phyloP scores from a whole-genome alignment of 2,888 invertebrate species.

The Drosophila niveifrons region DNA sequence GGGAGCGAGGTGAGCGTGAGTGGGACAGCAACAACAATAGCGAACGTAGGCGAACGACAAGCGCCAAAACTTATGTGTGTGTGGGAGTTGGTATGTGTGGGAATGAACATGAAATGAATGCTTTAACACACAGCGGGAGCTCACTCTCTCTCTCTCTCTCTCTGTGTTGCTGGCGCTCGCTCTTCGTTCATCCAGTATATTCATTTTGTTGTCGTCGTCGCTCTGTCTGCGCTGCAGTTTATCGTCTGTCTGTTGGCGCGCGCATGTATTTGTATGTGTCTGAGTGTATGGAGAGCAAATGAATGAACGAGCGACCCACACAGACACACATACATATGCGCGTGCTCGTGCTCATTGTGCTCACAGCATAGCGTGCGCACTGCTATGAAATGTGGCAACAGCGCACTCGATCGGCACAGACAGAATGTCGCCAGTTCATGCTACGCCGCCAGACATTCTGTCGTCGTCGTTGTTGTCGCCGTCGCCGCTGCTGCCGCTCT shows the following conservation, averaged over 20 bases:
- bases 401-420: slow-evolving; percentile 92
- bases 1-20: slow-evolving; percentile 48
- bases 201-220: slow-evolving; percentile 54
- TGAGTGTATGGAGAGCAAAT: slow-evolving; percentile 25
- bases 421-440: slow-evolving; percentile 96
- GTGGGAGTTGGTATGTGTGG: slow-evolving; percentile 52
- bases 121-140: slow-evolving; percentile 8
- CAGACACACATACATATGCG: slow-evolving; percentile 20
- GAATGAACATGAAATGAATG: slow-evolving; percentile 67
- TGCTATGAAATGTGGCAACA: slow-evolving; percentile 87
- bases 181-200: slow-evolving; percentile 37
- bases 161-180: slow-evolving; percentile 28
- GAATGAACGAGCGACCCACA: slow-evolving; percentile 14
- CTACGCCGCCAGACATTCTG: slow-evolving; percentile 91
- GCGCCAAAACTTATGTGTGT: slow-evolving; percentile 48
- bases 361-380: slow-evolving; percentile 49
- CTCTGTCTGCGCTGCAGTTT: slow-evolving; percentile 50
- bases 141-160: slow-evolving; percentile 17
- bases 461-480: slow-evolving; percentile 85
- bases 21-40: slow-evolving; percentile 39
- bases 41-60: slow-evolving; percentile 52
- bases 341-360: slow-evolving; percentile 48
- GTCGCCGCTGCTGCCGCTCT: slow-evolving; percentile 17
- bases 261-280: slow-evolving; percentile 28
- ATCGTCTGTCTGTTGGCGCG: slow-evolving; percentile 5